Conservation (phyloP, 2,888 invertebrate species). For the Brachypterus glaber region DNA sequence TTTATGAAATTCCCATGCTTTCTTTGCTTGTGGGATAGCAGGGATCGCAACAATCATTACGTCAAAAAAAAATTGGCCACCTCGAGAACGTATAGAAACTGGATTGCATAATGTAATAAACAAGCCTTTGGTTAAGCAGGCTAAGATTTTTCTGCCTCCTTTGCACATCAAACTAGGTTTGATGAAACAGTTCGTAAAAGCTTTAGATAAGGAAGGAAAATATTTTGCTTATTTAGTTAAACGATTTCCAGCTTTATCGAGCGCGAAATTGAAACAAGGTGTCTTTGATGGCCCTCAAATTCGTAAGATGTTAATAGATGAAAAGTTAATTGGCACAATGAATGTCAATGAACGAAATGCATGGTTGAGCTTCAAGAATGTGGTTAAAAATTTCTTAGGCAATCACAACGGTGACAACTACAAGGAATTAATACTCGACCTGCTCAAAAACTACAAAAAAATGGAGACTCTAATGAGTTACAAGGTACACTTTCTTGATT, state of each 20-base stretch:
- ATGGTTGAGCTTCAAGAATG: too few species aligned
- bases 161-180: constrained; percentile 26
- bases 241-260: constrained; percentile 14
- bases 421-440: too few species aligned
- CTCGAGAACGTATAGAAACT: constrained; percentile 9
- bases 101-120: constrained; percentile 8
- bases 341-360: too few species aligned
- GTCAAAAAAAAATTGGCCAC: constrained; percentile 14
- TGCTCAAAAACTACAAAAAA: too few species aligned
- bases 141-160: too few species aligned
- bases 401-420: too few species aligned
- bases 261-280: constrained; percentile 18
- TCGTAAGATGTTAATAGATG: too few species aligned
- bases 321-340: too few species aligned
- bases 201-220: constrained; percentile 14
- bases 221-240: constrained; percentile 13
- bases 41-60: constrained; percentile 19
- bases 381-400: too few species aligned
- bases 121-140: constrained; percentile 14
- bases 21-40: constrained; percentile 24
- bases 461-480: too few species aligned
- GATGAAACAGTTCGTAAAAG: constrained; percentile 24
- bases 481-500: too few species aligned
- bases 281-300: constrained; percentile 18
- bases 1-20: constrained; percentile 24